Evolutionary conservation across 1,140 invertebrate genomes (phyloP).

Genomic region (Trichogramma pretiosum): DNA sequence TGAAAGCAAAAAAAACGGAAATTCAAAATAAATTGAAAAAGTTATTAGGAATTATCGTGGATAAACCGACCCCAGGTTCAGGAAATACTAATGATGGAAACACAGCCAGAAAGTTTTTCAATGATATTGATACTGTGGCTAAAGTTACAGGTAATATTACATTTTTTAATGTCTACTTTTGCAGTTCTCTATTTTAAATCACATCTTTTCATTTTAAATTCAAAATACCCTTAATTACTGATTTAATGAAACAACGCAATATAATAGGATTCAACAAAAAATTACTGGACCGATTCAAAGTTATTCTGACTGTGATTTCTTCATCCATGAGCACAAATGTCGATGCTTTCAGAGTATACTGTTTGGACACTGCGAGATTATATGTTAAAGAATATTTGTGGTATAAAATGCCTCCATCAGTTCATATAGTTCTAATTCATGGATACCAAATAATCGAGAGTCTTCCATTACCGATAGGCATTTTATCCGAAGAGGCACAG

Average conservation of each 20-base stretch:
- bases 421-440: conserved; percentile 36
- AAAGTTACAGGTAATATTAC: background rate
- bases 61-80: too few relatives aligned
- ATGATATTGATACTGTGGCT: too few relatives aligned
- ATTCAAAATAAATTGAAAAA: too few relatives aligned
- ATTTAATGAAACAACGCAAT: too few relatives aligned
- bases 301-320: conserved; percentile 27
- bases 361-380: conserved; percentile 1
- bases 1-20: too few relatives aligned
- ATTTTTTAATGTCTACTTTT: background rate
- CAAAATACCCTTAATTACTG: background rate
- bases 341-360: conserved; percentile 19
- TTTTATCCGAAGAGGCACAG: too few relatives aligned
- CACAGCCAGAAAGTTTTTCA: background rate
- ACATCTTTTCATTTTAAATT: background rate
- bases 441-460: conserved; percentile 25
- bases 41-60: too few relatives aligned
- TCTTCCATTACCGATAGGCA: conserved; percentile 32
- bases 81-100: too few relatives aligned
- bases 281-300: too few relatives aligned
- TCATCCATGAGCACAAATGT: conserved; percentile 22
- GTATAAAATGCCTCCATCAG: conserved; percentile 29
- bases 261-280: background rate
- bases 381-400: conserved; percentile 26
- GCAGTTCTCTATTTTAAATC: background rate